These are phyloP conservation scores for Grus americana DNA, from an alignment of 2,113 vertebrate genomes.

Conservation along the genomic window DNA sequence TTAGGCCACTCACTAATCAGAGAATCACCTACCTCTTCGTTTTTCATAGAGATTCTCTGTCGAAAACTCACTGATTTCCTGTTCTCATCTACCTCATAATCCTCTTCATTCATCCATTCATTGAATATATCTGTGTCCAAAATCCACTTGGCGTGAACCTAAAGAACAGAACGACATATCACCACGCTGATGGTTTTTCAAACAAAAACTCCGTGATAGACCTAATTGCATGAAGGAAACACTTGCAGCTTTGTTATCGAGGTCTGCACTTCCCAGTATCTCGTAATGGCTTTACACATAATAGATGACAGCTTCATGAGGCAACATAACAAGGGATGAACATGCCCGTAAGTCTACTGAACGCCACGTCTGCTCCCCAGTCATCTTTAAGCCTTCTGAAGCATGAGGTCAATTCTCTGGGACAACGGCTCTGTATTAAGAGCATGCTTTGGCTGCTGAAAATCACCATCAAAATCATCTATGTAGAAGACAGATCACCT, in stretches of 20 bases:
- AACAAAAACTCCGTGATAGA: not conserved
- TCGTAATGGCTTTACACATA: not conserved
- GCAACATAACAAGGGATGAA: not conserved
- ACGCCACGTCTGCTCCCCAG: not conserved
- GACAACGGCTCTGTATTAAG: not conserved
- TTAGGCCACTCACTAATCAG: not conserved
- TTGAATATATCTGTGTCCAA: slow-evolving; percentile 93
- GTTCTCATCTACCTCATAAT: slow-evolving; percentile 95
- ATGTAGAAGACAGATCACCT: not conserved
- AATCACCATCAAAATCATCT: not conserved
- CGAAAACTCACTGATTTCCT: slow-evolving; percentile 89
- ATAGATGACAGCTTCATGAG: accelerated
- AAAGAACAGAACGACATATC: accelerated
- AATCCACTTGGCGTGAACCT: slow-evolving; percentile 97
- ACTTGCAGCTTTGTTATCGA: not conserved
- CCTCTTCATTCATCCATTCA: slow-evolving; percentile 99
- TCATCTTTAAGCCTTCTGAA: not conserved
- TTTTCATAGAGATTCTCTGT: slow-evolving; percentile 89
- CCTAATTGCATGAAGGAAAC: accelerated
- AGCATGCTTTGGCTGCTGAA: not conserved
- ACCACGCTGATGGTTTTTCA: accelerated
- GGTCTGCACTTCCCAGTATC: accelerated
- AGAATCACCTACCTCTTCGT: slow-evolving; percentile 86
- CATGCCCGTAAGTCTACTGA: accelerated
- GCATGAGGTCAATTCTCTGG: not conserved